These are phyloP conservation scores for Mimas tiliae DNA, from an alignment of 2,888 invertebrate species.

Conservation along the genomic window DNA sequence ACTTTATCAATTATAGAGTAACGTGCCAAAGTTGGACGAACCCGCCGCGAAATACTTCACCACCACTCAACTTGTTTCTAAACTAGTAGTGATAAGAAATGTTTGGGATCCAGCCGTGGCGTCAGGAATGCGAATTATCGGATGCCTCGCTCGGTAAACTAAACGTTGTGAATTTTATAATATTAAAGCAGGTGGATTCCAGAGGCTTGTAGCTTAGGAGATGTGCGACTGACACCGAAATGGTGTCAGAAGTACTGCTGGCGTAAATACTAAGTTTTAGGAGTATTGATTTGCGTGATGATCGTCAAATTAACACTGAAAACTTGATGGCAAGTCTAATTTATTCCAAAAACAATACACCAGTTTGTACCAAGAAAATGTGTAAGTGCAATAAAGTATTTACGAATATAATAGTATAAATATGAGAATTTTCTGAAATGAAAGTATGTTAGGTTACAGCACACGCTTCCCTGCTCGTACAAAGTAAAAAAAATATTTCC, in stretches of 20 bases:
- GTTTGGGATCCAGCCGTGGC: conserved; percentile 20
- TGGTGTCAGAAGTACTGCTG: no score
- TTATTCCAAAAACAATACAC: no score
- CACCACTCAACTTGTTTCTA: conserved; percentile 13
- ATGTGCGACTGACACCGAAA: no score
- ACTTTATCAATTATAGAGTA: conserved; percentile 80
- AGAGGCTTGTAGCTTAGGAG: neutral
- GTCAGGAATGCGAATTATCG: conserved; percentile 20
- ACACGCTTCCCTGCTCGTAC: neutral
- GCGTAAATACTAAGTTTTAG: no score
- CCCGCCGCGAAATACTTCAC: conserved; percentile 56
- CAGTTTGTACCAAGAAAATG: no score
- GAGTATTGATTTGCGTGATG: no score
- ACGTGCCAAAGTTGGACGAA: conserved; percentile 64
- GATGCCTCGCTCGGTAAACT: conserved; percentile 18
- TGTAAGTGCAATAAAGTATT: no score
- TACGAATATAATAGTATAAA: no score
- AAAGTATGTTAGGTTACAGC: neutral
- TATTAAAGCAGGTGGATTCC: neutral
- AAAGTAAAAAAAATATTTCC: conserved; percentile 17
- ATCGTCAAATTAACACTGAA: no score
- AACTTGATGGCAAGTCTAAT: no score
- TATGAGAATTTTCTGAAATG: neutral
- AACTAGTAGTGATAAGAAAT: conserved; percentile 28
- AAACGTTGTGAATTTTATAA: conserved; percentile 4